These are phyloP conservation scores for Syngnathus scovelli DNA, from an alignment of 2,113 vertebrate genomes.

Conservation along the genomic window DNA sequence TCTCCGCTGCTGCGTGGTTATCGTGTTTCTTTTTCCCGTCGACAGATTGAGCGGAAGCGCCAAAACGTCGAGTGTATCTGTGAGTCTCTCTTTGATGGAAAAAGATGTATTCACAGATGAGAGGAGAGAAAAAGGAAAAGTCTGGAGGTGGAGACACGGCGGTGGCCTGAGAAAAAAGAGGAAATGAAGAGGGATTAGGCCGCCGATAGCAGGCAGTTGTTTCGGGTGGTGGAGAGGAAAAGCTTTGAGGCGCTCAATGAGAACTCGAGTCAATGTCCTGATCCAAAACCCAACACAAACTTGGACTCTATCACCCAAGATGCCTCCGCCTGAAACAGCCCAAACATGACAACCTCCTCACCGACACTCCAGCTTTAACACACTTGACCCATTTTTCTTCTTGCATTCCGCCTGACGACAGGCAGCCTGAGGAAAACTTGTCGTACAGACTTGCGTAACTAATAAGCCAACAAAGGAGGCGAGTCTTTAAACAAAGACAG, in stretches of 20 bases:
- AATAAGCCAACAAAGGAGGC: neutral
- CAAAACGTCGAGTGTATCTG: slow-evolving; percentile 46
- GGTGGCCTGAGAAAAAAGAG: slow-evolving; percentile 57
- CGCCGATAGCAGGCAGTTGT: neutral
- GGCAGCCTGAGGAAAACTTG: neutral
- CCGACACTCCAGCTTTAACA: slow-evolving; percentile 46
- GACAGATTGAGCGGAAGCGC: slow-evolving; percentile 30
- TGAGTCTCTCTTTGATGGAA: slow-evolving; percentile 63
- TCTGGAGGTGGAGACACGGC: slow-evolving; percentile 60
- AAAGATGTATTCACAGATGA: slow-evolving; percentile 76
- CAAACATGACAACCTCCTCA: slow-evolving; percentile 47
- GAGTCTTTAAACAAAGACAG: neutral
- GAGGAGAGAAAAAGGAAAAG: slow-evolving; percentile 52
- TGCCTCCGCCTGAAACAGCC: slow-evolving; percentile 38
- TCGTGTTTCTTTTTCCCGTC: neutral
- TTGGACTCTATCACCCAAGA: too few relatives aligned
- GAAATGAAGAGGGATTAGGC: slow-evolving; percentile 31
- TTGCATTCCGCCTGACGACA: slow-evolving; percentile 26
- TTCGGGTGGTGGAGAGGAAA: neutral
- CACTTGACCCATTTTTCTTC: slow-evolving; percentile 23
- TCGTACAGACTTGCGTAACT: too few relatives aligned
- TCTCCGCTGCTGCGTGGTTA: neutral
- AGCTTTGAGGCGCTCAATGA: neutral
- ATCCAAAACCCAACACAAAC: neutral
- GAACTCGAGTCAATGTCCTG: neutral